Evolutionary conservation across 2,797 vertebrate genomes (phyloP).

Genomic region (Onychomys torridus): DNA sequence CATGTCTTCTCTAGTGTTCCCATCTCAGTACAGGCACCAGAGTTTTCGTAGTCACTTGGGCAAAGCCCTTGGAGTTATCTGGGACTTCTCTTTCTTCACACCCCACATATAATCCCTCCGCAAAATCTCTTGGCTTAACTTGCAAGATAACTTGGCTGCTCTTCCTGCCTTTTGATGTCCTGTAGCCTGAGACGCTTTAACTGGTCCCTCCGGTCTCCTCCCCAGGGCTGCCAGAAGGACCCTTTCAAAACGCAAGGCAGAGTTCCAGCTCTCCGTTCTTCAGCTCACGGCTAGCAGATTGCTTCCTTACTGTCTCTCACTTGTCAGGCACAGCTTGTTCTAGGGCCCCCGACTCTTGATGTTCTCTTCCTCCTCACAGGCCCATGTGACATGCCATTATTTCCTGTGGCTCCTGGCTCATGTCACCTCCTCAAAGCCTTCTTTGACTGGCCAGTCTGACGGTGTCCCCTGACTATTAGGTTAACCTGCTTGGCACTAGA

Average conservation of each 20-base stretch:
- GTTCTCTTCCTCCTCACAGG: not conserved
- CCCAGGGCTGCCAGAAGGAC: not conserved
- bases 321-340: not conserved
- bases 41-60: not conserved
- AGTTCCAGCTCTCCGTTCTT: not conserved
- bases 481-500: slow-evolving; percentile 1
- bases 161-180: not conserved
- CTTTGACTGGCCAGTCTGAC: not conserved
- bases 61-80: not conserved
- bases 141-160: not conserved
- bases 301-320: not conserved
- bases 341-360: not conserved
- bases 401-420: not conserved
- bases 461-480: not conserved
- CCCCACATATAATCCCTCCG: not conserved
- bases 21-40: not conserved
- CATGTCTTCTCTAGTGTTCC: not conserved
- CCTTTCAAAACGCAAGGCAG: slow-evolving; percentile 16
- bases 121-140: not conserved
- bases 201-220: not conserved
- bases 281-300: not conserved
- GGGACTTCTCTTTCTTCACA: not conserved
- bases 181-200: not conserved
- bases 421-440: not conserved
- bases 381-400: not conserved